These are phyloP conservation scores for Panthera tigris DNA, from an alignment of 2,113 vertebrate genomes.

Conservation along the genomic window DNA sequence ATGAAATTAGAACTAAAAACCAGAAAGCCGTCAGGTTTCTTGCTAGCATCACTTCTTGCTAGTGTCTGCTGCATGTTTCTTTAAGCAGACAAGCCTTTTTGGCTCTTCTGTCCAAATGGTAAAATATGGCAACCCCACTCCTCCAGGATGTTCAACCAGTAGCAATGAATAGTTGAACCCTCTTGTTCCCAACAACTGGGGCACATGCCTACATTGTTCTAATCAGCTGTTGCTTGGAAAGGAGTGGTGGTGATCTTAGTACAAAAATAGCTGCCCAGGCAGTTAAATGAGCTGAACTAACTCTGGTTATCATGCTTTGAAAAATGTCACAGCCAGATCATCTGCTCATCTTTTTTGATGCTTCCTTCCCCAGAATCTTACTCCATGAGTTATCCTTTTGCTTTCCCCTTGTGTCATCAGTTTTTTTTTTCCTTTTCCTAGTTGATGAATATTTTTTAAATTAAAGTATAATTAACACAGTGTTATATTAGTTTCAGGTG, in stretches of 20 bases:
- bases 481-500: not conserved
- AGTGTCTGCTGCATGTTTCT: not conserved
- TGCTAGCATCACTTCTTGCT: not conserved
- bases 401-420: not conserved
- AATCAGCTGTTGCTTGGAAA: not conserved
- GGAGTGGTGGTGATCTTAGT: not conserved
- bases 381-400: not conserved
- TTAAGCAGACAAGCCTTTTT: not conserved
- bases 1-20: not conserved
- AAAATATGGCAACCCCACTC: not conserved
- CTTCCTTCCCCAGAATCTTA: not conserved
- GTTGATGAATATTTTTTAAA: not conserved
- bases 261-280: not conserved
- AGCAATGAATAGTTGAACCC: not conserved
- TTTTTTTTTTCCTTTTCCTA: not conserved
- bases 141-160: not conserved
- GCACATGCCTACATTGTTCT: not conserved
- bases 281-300: not conserved
- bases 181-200: not conserved
- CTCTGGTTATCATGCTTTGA: not conserved
- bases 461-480: not conserved
- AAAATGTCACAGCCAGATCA: not conserved
- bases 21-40: not conserved
- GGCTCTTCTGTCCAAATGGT: not conserved
- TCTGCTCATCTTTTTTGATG: not conserved